Evolutionary conservation across 2,888 invertebrate species (phyloP).

Genomic region (Aphodius granarius): DNA sequence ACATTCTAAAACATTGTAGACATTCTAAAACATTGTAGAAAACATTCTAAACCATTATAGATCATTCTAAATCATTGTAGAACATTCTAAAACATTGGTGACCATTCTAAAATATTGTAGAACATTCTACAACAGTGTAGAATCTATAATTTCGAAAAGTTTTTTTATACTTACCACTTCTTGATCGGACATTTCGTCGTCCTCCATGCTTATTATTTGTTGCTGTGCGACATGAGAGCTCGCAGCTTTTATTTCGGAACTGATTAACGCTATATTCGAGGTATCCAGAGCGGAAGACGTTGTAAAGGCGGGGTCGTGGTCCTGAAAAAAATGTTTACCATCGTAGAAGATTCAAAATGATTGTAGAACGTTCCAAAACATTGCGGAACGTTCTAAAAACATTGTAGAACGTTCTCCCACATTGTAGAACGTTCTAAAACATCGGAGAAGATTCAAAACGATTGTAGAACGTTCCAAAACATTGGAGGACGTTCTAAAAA

Average conservation of each 20-base stretch:
- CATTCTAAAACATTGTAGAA: no score
- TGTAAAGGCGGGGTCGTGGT: slow-evolving; percentile 1
- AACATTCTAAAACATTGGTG: neutral
- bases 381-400: no score
- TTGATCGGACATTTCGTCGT: slow-evolving; percentile 88
- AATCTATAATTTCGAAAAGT: no score
- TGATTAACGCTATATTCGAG: neutral
- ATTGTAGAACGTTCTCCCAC: neutral
- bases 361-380: no score
- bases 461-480: no score
- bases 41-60: no score
- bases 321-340: neutral
- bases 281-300: neutral
- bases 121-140: neutral
- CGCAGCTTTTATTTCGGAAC: slow-evolving; percentile 48
- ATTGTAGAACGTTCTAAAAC: no score
- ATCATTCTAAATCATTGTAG: no score
- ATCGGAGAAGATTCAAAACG: no score
- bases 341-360: neutral
- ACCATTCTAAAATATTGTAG: neutral
- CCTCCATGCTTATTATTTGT: slow-evolving; percentile 94
- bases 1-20: no score
- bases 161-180: slow-evolving; percentile 65
- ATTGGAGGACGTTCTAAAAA: no score
- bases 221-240: slow-evolving; percentile 61